phyloP scores from a whole-genome alignment of 2,797 vertebrate species.

The Microctenopoma steveboyesi region DNA sequence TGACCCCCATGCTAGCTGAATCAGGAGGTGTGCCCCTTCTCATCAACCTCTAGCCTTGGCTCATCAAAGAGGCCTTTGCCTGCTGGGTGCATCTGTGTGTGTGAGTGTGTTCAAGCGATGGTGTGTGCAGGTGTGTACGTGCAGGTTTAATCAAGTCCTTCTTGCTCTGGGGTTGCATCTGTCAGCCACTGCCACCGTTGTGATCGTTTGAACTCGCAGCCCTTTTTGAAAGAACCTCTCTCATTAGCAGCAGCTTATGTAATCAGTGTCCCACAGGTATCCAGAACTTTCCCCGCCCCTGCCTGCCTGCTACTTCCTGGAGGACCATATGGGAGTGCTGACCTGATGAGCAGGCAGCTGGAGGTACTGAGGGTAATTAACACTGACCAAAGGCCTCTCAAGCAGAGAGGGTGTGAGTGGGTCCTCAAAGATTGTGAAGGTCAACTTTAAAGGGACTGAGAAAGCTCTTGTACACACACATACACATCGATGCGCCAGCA shows the following conservation, averaged over 20 bases:
- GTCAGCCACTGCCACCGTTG: slow-evolving; percentile 77
- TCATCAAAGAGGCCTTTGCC: slow-evolving; percentile 79
- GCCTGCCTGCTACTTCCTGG: slow-evolving; percentile 70
- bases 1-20: slow-evolving; percentile 74
- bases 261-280: slow-evolving; percentile 84
- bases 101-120: slow-evolving; percentile 51
- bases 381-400: slow-evolving; percentile 73
- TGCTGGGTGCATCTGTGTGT: slow-evolving; percentile 56
- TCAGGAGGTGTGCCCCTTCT: slow-evolving; percentile 76
- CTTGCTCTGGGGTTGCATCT: slow-evolving; percentile 78
- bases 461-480: slow-evolving; percentile 22
- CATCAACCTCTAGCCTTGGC: slow-evolving; percentile 76
- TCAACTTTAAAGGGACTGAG: slow-evolving; percentile 69
- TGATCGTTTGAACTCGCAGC: slow-evolving; percentile 83
- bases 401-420: slow-evolving; percentile 69
- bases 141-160: slow-evolving; percentile 76
- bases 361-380: slow-evolving; percentile 79
- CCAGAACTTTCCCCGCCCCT: slow-evolving; percentile 70
- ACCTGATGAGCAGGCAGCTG: slow-evolving; percentile 80
- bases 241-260: slow-evolving; percentile 85
- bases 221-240: slow-evolving; percentile 76
- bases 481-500: slow-evolving; percentile 8
- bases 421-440: slow-evolving; percentile 76
- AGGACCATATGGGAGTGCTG: slow-evolving; percentile 75
- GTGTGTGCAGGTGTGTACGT: slow-evolving; percentile 56